These are phyloP conservation scores for Sebastes baramenuke DNA, from an alignment of 2,797 vertebrate genomes.

Conservation along the genomic window DNA sequence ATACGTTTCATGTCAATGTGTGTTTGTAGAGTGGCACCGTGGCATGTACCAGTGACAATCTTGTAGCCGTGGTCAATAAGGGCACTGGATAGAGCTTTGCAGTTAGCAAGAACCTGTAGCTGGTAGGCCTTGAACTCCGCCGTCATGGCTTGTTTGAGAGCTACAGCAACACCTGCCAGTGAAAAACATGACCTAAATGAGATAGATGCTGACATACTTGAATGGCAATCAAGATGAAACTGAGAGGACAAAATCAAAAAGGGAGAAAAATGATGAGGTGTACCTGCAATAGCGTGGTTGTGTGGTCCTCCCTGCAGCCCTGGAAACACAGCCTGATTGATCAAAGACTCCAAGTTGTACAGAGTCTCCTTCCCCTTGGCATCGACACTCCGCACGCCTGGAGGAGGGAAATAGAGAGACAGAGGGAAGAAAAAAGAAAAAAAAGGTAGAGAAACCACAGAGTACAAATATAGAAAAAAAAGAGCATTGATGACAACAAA, in stretches of 20 bases:
- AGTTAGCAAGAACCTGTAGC: constrained; percentile 91
- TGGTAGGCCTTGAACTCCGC: constrained; percentile 93
- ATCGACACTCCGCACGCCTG: constrained; percentile 90
- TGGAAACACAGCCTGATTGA: constrained; percentile 96
- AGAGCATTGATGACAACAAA: background rate
- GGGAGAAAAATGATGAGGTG: background rate
- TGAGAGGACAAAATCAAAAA: background rate
- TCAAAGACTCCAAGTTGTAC: constrained; percentile 92
- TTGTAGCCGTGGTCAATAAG: constrained; percentile 88
- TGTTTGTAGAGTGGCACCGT: background rate
- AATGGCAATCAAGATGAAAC: background rate
- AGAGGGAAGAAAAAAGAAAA: background rate
- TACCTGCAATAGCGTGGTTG: constrained; percentile 98
- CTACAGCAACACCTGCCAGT: constrained; percentile 90
- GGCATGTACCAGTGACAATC: constrained; percentile 89
- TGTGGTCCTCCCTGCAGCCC: constrained; percentile 98
- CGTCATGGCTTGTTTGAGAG: constrained; percentile 92
- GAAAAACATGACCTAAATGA: background rate
- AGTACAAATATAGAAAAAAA: background rate
- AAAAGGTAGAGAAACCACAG: background rate
- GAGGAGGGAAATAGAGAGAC: background rate
- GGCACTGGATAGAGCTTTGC: constrained; percentile 80
- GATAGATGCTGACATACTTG: background rate
- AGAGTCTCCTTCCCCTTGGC: constrained; percentile 91
- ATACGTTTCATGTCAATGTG: background rate